phyloP scores from a whole-genome alignment of 2,113 vertebrate genomes.

The Irena cyanogastra region DNA sequence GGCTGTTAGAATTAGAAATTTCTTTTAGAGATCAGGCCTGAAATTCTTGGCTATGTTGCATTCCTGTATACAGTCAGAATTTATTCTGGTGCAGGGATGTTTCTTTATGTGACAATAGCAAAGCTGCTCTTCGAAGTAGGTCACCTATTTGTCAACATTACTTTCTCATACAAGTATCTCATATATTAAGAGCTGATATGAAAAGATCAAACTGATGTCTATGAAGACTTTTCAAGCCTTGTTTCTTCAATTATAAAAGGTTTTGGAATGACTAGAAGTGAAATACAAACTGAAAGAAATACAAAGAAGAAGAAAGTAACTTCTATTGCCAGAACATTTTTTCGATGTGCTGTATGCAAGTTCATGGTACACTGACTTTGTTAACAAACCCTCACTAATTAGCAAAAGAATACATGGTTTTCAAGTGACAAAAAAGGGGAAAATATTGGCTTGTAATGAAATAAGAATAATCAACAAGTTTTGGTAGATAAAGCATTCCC shows the following conservation, averaged over 20 bases:
- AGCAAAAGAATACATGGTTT: background rate
- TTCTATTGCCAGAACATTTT: background rate
- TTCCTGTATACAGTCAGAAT: background rate
- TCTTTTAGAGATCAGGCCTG: background rate
- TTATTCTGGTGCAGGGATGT: background rate
- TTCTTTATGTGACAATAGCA: background rate
- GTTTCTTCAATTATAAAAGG: background rate
- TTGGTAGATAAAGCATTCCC: background rate
- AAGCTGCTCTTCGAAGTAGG: background rate
- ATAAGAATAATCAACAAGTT: background rate
- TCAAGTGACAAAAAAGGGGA: background rate
- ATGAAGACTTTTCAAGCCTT: background rate
- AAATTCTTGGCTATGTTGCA: background rate
- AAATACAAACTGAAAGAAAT: background rate
- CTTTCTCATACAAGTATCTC: background rate
- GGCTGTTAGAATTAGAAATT: background rate
- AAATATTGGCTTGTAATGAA: background rate
- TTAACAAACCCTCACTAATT: background rate
- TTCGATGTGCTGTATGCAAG: background rate
- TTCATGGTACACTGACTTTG: background rate
- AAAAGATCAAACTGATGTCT: background rate
- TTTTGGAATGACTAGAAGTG: background rate
- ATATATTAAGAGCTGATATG: background rate
- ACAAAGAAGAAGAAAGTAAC: background rate
- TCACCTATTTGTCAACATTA: background rate